Evolutionary conservation across 2,888 invertebrate genomes (phyloP), one percentile per base, ranked within the genome.

Genomic region (Pinctada fucata): DNA sequence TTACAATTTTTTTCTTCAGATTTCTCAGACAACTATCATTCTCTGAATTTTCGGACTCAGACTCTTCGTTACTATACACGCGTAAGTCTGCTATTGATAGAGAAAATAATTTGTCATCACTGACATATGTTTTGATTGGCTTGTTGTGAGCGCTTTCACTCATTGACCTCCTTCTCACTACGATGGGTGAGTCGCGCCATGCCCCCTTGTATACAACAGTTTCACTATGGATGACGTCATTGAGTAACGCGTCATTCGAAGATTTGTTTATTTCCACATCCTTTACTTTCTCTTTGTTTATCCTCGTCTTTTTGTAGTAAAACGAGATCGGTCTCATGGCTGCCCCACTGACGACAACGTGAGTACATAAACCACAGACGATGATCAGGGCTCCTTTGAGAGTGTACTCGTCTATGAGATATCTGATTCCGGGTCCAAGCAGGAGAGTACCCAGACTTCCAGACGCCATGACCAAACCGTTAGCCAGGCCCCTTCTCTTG

Each of bases 371-470:
- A n/a, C 71, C 80, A 3, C 70, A 51, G 5, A 73, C 64, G 3
- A 80, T 68, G 6, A 80, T 45, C 4, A 75, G 47, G 3, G 71
- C 77, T 16, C 80, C 80, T 5, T 67, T 16, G 10, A 80, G 64
- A 4, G 73, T 73, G 51, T 80, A 80, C 13, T 63, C 31, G 8
- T 80, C 58, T 2, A 80, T 16, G 10, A 80, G 51, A 31, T 52
- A 13, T 10, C 75, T 16, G 31, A 72, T 66, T 3, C 72, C 5
- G 5, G 77, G 72, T 13, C 73, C 77, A 2, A 78, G 49, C 10
- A 80, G 51, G 13, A 78, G 49, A 8, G 74, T 74, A 2, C 80
- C 80, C 6, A 80, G 65, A 75, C 80, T 80, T 13, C 75, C 74
- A 16, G 64, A 68, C 2, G 80, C 70, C 13, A 72, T 66, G 6